Conservation (phyloP, 2,113 vertebrate genomes). For the Turnix velox region DNA sequence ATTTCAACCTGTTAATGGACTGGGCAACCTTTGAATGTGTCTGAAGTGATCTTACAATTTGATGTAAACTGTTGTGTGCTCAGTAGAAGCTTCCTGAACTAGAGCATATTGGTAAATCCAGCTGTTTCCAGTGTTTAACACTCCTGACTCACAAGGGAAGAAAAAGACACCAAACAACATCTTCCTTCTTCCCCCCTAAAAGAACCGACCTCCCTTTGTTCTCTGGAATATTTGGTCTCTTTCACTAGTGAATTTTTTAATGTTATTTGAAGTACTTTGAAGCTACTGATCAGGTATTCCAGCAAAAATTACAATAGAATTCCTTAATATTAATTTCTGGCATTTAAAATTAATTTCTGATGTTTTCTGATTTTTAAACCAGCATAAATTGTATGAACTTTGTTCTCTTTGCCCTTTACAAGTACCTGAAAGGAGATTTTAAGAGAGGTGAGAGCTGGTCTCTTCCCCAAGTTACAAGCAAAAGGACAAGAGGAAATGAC, state of each 20-base stretch:
- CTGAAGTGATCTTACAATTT: background rate
- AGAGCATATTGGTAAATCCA: background rate
- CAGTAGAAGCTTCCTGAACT: background rate
- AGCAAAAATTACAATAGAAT: background rate
- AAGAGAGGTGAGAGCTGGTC: too few species aligned
- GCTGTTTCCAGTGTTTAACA: background rate
- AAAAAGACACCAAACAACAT: background rate
- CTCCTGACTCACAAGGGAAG: rapidly evolving
- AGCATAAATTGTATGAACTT: background rate
- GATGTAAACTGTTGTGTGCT: background rate
- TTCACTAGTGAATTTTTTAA: background rate
- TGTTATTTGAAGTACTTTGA: background rate
- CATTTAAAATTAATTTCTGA: background rate
- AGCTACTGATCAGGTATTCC: background rate
- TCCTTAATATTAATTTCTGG: background rate
- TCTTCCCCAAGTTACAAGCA: too few species aligned
- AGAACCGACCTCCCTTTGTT: background rate
- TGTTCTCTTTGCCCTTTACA: too few species aligned
- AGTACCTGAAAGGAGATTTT: too few species aligned
- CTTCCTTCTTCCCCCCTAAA: rapidly evolving
- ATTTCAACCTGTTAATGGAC: background rate
- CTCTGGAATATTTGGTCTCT: background rate
- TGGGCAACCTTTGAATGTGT: background rate
- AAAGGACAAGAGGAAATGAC: too few species aligned
- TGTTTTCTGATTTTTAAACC: background rate